phyloP scores from a whole-genome alignment of 2,888 invertebrate genomes.

The Acronicta psi region DNA sequence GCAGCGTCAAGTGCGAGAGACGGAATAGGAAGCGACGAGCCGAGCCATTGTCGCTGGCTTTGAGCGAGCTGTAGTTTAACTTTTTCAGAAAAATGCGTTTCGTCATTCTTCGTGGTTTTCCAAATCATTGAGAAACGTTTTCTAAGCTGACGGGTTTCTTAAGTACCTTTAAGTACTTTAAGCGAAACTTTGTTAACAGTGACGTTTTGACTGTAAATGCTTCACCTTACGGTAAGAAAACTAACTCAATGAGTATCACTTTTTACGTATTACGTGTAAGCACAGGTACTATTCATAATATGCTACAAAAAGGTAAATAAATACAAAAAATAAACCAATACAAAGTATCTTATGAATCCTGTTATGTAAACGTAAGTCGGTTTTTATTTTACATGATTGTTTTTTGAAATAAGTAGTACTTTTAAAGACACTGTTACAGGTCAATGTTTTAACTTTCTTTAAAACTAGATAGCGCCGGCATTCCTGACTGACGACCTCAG shows the following conservation, averaged over 20 bases:
- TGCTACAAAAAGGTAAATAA: no score
- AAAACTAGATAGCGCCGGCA: no score
- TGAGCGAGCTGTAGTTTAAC: conserved; percentile 38
- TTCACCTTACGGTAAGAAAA: not conserved
- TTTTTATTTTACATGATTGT: no score
- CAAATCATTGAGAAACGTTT: conserved; percentile 4
- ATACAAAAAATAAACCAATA: no score
- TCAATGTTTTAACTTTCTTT: no score
- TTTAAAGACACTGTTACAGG: no score
- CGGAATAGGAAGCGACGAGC: conserved; percentile 64
- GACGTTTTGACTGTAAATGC: not conserved
- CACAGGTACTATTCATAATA: no score
- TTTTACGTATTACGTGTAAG: conserved; percentile 1
- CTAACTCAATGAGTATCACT: not conserved
- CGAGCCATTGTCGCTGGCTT: conserved; percentile 48
- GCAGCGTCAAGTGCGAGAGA: conserved; percentile 47
- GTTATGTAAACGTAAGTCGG: no score
- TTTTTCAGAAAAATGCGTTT: conserved; percentile 18
- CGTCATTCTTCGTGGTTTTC: conserved; percentile 2
- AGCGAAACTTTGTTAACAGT: not conserved
- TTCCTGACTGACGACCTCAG: no score
- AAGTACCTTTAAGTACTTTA: not conserved
- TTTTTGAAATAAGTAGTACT: no score
- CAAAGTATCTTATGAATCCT: no score
- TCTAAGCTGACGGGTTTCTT: not conserved